Percentiles rank a stretch among this genome's conserved stretches.
phyloP scores from a whole-genome alignment of 2,888 invertebrate species.

The Troides helena region DNA sequence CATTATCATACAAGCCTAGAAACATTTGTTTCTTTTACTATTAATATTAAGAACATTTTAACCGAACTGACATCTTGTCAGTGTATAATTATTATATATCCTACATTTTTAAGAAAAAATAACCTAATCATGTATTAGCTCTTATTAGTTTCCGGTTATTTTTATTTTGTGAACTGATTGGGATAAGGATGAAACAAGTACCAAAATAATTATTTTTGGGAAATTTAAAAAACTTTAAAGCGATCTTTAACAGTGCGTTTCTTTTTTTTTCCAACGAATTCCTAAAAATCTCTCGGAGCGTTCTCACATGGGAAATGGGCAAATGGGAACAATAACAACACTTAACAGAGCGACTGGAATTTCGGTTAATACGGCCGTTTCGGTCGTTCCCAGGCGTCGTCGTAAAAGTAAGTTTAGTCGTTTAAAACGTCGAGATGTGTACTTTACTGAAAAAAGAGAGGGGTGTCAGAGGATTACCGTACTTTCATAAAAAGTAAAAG shows the following conservation, averaged over 20 bases:
- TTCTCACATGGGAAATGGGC: conserved; percentile 27
- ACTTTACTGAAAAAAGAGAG: conserved; percentile 21
- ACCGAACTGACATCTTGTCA: no score
- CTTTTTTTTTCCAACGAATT: conserved; percentile 9
- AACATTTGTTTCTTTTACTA: no score
- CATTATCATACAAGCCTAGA: no score
- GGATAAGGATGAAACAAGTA: neutral
- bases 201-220: neutral
- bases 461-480: conserved; percentile 17
- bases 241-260: conserved; percentile 9
- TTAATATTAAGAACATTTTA: no score
- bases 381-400: conserved; percentile 26
- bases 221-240: neutral
- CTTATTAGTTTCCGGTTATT: no score
- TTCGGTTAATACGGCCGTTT: conserved; percentile 27
- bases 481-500: conserved; percentile 26
- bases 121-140: no score
- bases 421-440: conserved; percentile 27
- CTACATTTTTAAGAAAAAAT: no score
- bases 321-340: conserved; percentile 27
- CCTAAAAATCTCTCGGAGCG: conserved; percentile 10
- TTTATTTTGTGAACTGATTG: neutral
- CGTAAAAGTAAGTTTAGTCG: conserved; percentile 29
- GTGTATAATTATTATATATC: no score
- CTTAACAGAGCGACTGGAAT: conserved; percentile 27